Evolutionary conservation across 30 jellyfish, hydroid and myxozoan species (phyloP).

Genomic region (Aurelia sp.): DNA sequence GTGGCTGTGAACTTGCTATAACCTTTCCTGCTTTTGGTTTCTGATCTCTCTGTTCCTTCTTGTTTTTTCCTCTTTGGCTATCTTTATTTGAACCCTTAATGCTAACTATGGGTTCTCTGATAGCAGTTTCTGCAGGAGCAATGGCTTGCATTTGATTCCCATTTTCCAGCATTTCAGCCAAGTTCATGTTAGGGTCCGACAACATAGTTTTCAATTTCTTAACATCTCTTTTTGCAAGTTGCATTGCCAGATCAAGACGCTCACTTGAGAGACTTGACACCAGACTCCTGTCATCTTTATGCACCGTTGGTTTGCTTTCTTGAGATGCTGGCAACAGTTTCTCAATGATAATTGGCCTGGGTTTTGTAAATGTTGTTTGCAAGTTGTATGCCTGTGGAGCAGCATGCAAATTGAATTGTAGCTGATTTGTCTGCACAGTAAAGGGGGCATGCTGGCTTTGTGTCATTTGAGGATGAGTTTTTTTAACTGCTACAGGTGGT

Average conservation of each 20-base stretch:
- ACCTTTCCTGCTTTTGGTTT: constrained; percentile 40
- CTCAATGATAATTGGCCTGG: constrained; percentile 89
- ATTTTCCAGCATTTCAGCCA: background rate
- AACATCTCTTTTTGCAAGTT: constrained; percentile 91
- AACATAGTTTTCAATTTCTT: constrained; percentile 74
- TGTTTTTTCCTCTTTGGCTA: background rate
- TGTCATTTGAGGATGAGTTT: background rate
- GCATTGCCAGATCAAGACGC: constrained; percentile 87
- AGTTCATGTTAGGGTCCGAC: constrained; percentile 24
- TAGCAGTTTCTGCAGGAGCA: no score
- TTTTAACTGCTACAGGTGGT: background rate
- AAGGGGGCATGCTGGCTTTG: background rate
- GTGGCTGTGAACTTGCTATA: constrained; percentile 2
- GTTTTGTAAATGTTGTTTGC: constrained; percentile 66
- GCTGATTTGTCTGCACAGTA: constrained; percentile 42
- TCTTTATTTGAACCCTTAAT: background rate
- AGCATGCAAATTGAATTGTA: constrained; percentile 67
- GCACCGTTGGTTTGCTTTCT: background rate
- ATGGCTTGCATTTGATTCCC: background rate
- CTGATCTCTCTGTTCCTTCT: background rate
- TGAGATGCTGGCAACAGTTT: constrained; percentile 54
- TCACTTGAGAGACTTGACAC: constrained; percentile 71
- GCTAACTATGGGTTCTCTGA: background rate
- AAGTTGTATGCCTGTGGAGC: constrained; percentile 45
- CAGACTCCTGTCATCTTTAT: background rate